Conservation (phyloP, 2,113 vertebrate species). For the Alosa alosa region DNA sequence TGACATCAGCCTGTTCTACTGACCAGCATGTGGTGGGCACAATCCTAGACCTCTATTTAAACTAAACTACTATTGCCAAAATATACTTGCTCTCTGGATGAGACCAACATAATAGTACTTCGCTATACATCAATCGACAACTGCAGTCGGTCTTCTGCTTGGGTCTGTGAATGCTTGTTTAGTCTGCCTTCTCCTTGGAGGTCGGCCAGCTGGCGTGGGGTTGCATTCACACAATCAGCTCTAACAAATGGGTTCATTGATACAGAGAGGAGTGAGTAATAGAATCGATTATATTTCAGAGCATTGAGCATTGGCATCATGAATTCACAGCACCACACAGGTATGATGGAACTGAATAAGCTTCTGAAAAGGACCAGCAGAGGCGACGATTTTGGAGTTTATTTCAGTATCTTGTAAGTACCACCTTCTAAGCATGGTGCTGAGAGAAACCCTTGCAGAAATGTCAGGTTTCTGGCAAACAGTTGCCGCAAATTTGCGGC, state of each 20-base stretch:
- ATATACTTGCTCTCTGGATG: background rate
- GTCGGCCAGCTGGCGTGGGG: background rate
- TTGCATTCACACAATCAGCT: conserved; percentile 5
- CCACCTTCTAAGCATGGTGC: no score
- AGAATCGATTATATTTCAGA: background rate
- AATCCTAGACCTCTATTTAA: no score
- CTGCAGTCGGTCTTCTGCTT: background rate
- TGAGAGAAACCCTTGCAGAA: no score
- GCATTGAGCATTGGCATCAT: background rate
- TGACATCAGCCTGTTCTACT: background rate
- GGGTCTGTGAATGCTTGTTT: background rate
- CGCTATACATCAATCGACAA: background rate
- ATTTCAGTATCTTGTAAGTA: no score
- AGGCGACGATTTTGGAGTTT: no score
- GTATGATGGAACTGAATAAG: no score
- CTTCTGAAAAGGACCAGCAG: no score
- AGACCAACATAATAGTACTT: background rate
- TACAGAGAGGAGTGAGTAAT: background rate
- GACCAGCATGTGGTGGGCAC: no score
- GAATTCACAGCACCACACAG: background rate
- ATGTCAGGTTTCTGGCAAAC: no score
- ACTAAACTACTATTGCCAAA: background rate
- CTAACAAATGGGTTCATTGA: background rate
- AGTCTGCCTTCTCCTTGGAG: background rate
- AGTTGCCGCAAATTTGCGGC: no score